Evolutionary conservation across 2,113 vertebrate genomes (phyloP), one percentile per base, ranked within the genome.

Genomic region (Scatophagus argus): DNA sequence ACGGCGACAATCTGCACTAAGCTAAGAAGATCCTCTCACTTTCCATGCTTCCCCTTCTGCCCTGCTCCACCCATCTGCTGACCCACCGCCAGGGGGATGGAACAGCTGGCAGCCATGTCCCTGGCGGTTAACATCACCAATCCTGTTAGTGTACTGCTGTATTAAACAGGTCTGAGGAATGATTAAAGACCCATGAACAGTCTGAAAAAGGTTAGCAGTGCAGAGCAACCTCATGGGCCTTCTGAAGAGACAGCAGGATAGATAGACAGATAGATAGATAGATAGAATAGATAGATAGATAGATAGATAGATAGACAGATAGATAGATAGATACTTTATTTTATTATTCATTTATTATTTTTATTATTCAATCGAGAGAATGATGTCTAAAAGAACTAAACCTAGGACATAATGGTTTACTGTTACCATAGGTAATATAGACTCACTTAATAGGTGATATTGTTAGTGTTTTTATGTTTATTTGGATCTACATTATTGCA

Each of bases 141-240:
- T 98, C 96, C 96, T 96, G 96, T 98, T 97, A 97, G 93, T 77
- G 83, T 72, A 81, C 88, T 88, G 90, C 95, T 95, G 95, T 94
- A 95, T 96, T 95, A 96, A 95, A 94, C 94, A 91, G 94, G 77
- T 86, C 90, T 90, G 93, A 89, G 93, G 74, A 91, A 90, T 94
- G 96, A 97, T 98, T 97, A 97, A 79, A 92, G 89, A 83, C 58
- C 77, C 89, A 91, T 93, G 91, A 92, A 94, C 95, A 95, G 95
- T 94, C 94, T 92, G 94, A 95, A 65, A 84, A 75, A 81, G 84
- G 83, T 82, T 87, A 73, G 31, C 67, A 52, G 60, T 43, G 46
- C 11, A 17, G 16, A 62, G 31, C 11, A 25, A 59, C 46, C 25
- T 60, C 54, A 31, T 7, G 4, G 44, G 58, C 41, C 38, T 21